Conservation (phyloP, 2,797 vertebrate species). For the Schizopygopsis pylzovi region DNA sequence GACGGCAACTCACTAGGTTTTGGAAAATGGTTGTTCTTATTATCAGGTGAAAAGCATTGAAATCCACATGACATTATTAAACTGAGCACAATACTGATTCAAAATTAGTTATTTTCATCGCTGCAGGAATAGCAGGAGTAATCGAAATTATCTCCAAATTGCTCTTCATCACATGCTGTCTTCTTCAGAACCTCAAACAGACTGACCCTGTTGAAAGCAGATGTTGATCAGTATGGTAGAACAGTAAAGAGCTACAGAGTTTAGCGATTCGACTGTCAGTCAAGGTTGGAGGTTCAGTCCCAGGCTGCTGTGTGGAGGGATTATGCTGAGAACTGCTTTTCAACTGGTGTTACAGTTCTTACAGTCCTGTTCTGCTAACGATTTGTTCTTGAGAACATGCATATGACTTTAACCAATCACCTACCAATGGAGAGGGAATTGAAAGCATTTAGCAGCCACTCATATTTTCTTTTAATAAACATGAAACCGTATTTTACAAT, state of each 20-base stretch:
- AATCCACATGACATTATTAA: background rate
- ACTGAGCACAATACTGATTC: background rate
- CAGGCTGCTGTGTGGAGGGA: background rate
- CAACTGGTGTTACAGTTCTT: background rate
- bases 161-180: background rate
- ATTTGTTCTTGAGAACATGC: background rate
- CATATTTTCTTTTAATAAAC: background rate
- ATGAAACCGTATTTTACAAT: background rate
- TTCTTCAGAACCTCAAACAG: conserved; percentile 4
- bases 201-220: background rate
- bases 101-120: conserved; percentile 26
- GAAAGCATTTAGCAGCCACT: background rate
- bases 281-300: background rate
- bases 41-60: conserved; percentile 5
- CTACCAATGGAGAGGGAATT: background rate
- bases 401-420: background rate
- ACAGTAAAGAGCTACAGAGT: background rate
- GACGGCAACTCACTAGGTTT: background rate
- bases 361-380: background rate
- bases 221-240: conserved; percentile 7
- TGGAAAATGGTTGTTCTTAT: background rate
- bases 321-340: background rate
- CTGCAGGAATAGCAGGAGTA: background rate
- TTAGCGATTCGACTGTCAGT: background rate
- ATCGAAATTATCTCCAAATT: conserved; percentile 15